These are phyloP conservation scores for Temnopleurus reevesii DNA, from an alignment of 53 echinoderm and acorn worm species.

Conservation along the genomic window DNA sequence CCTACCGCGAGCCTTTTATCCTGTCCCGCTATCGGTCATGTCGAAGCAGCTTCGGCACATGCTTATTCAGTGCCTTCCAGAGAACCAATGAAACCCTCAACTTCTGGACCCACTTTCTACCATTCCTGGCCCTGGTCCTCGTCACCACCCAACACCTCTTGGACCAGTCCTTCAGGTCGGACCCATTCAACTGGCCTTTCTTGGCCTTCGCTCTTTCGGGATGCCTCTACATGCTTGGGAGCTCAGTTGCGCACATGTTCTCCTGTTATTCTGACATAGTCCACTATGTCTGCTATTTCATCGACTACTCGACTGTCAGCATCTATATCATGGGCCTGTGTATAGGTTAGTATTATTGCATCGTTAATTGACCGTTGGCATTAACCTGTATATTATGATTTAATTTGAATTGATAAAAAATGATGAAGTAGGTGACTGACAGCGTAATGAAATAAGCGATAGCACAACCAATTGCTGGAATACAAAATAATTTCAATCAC, in stretches of 20 bases:
- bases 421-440: too few species aligned
- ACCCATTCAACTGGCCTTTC: slow-evolving; percentile 86
- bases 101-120: slow-evolving; percentile 94
- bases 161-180: slow-evolving; percentile 55
- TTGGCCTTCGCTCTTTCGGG: slow-evolving; percentile 65
- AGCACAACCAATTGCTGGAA: too few species aligned
- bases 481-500: too few species aligned
- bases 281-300: slow-evolving; percentile 83
- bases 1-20: slow-evolving; percentile 86
- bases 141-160: slow-evolving; percentile 40
- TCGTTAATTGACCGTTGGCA: too few species aligned
- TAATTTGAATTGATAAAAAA: too few species aligned
- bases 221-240: slow-evolving; percentile 71
- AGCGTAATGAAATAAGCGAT: too few species aligned
- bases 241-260: slow-evolving; percentile 86
- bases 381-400: too few species aligned
- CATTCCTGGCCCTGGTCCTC: slow-evolving; percentile 63
- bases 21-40: slow-evolving; percentile 80
- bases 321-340: slow-evolving; percentile 74
- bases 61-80: slow-evolving; percentile 84
- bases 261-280: slow-evolving; percentile 76
- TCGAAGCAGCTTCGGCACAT: slow-evolving; percentile 67
- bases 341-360: background rate
- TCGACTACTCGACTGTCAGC: slow-evolving; percentile 84
- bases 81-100: slow-evolving; percentile 91